phyloP scores from a whole-genome alignment of 2,888 invertebrate species.

The Dasysyrphus albostriatus region DNA sequence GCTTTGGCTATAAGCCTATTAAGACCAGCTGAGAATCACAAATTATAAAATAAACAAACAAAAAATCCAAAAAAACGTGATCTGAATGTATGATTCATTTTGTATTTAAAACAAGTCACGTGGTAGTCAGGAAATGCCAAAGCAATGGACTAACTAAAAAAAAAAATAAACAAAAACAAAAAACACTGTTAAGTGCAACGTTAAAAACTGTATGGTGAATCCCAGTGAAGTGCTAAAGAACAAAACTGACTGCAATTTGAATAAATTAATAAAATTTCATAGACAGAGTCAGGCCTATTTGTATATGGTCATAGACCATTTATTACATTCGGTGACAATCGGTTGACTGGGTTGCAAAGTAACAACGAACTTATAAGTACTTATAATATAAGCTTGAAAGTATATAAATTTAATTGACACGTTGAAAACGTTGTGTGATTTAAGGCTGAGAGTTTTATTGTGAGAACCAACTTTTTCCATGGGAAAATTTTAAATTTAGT shows the following conservation, averaged over 20 bases:
- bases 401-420: constrained; percentile 18
- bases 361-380: constrained; percentile 27
- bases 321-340: constrained; percentile 3
- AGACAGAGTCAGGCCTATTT: constrained; percentile 34
- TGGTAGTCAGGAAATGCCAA: constrained; percentile 71
- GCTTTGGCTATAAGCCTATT: background rate
- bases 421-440: constrained; percentile 25
- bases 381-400: background rate
- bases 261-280: constrained; percentile 43
- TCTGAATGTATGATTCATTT: constrained; percentile 48
- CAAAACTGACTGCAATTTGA: constrained; percentile 17
- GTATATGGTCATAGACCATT: background rate
- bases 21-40: constrained; percentile 24
- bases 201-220: constrained; percentile 5
- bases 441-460: background rate
- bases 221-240: background rate
- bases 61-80: constrained; percentile 55
- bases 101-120: constrained; percentile 65
- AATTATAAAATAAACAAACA: constrained; percentile 17
- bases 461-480: background rate
- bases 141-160: constrained; percentile 22
- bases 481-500: background rate
- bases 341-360: background rate
- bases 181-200: constrained; percentile 5
- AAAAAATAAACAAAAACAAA: background rate